A percentile compares a stretch with the other conserved stretches of the same genome.
Conservation (phyloP, 2,113 vertebrate genomes). For the Saimiri boliviensis region DNA sequence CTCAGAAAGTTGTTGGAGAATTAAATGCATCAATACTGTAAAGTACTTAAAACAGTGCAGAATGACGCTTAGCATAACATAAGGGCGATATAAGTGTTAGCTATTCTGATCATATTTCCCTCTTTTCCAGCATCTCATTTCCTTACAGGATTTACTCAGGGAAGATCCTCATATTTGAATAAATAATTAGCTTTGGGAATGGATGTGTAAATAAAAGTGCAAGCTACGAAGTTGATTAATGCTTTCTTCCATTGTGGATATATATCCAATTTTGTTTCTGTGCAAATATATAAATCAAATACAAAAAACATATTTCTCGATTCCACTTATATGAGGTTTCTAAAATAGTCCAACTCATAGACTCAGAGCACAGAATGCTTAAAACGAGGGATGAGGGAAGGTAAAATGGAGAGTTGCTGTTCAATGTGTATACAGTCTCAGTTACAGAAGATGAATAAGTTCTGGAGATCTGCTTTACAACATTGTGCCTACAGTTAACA, state of each 20-base stretch:
- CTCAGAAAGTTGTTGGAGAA: neutral
- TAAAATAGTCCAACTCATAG: neutral
- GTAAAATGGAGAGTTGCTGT: neutral
- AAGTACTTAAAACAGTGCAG: neutral
- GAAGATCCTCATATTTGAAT: slow-evolving; percentile 53
- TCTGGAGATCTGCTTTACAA: neutral
- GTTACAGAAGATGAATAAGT: neutral
- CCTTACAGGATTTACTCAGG: neutral
- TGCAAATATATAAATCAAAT: slow-evolving; percentile 25
- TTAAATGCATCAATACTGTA: neutral
- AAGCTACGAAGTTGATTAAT: slow-evolving; percentile 45
- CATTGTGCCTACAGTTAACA: neutral
- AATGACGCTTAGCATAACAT: neutral
- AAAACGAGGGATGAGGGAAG: neutral
- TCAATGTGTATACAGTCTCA: neutral
- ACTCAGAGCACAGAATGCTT: neutral
- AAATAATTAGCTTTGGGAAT: slow-evolving; percentile 51
- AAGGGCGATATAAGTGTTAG: neutral
- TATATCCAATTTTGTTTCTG: slow-evolving; percentile 20
- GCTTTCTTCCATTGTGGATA: slow-evolving; percentile 14
- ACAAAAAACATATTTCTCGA: neutral
- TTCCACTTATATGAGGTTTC: neutral
- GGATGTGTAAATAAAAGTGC: slow-evolving; percentile 45
- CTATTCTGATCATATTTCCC: neutral
- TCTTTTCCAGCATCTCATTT: slow-evolving; percentile 34